These are phyloP conservation scores for Zaprionus ghesquierei DNA, from an alignment of 1,140 invertebrate species.

Conservation along the genomic window DNA sequence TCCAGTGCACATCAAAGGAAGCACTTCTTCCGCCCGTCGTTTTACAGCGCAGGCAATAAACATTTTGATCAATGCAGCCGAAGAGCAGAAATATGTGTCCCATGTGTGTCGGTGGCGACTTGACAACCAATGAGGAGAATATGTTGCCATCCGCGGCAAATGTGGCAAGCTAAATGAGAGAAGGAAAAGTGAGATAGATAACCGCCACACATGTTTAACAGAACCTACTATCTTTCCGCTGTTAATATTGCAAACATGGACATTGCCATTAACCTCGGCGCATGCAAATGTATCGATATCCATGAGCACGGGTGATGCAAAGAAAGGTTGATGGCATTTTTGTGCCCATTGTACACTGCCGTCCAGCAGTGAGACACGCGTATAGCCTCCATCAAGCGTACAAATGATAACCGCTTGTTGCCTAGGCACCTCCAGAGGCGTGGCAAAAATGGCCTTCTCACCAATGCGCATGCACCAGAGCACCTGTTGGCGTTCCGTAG, in stretches of 20 bases:
- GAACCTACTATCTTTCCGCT: slow-evolving; percentile 56
- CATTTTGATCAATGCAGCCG: slow-evolving; percentile 70
- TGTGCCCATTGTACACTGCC: slow-evolving; percentile 60
- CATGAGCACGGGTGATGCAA: slow-evolving; percentile 59
- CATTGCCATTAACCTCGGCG: slow-evolving; percentile 67
- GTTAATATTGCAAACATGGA: slow-evolving; percentile 58
- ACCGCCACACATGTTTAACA: background rate
- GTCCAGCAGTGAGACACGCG: slow-evolving; percentile 45
- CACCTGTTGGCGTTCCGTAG: slow-evolving; percentile 45
- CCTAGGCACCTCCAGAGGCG: slow-evolving; percentile 45
- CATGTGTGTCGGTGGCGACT: slow-evolving; percentile 53
- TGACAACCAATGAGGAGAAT: slow-evolving; percentile 61
- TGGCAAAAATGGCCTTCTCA: slow-evolving; percentile 60
- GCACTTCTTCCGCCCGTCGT: slow-evolving; percentile 1
- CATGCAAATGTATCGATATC: slow-evolving; percentile 46
- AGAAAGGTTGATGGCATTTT: slow-evolving; percentile 63
- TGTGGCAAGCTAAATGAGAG: slow-evolving; percentile 43
- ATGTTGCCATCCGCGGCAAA: slow-evolving; percentile 59
- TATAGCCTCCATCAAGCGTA: slow-evolving; percentile 64
- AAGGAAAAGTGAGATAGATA: background rate
- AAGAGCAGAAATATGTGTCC: slow-evolving; percentile 64
- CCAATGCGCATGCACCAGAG: slow-evolving; percentile 67
- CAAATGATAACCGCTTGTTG: slow-evolving; percentile 60
- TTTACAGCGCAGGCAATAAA: slow-evolving; percentile 67
- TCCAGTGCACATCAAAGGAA: slow-evolving; percentile 55